phyloP scores from a whole-genome alignment of 2,797 vertebrate genomes.

The Sebastes matsubarae region DNA sequence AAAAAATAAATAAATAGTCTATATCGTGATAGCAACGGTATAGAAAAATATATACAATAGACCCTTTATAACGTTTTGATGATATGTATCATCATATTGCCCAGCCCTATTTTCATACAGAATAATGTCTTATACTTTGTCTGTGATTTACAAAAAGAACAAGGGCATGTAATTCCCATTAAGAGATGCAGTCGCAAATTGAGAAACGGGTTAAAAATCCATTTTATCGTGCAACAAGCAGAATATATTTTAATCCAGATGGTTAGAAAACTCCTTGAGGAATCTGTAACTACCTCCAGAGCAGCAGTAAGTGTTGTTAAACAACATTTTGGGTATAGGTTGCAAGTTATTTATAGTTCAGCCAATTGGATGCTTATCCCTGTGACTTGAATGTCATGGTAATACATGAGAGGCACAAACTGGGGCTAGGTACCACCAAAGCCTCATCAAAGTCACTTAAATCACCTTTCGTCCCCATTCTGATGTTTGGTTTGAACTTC shows the following conservation, averaged over 20 bases:
- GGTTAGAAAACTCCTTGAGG: not conserved
- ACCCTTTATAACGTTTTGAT: too few species aligned
- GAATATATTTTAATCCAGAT: not conserved
- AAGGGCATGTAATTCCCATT: not conserved
- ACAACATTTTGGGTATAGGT: not conserved
- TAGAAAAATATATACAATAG: too few species aligned
- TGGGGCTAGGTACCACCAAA: not conserved
- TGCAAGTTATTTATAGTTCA: not conserved
- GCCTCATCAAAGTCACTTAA: not conserved
- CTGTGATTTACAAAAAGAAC: too few species aligned
- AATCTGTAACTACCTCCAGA: not conserved
- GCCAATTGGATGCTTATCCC: not conserved
- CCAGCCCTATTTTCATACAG: too few species aligned
- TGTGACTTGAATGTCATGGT: not conserved
- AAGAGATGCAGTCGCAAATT: not conserved
- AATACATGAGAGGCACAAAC: not conserved
- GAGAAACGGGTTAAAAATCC: not conserved
- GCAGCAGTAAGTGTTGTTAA: not conserved
- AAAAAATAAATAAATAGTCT: too few species aligned
- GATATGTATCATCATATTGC: too few species aligned
- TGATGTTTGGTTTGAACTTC: not conserved
- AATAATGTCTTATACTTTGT: too few species aligned
- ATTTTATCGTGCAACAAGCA: not conserved
- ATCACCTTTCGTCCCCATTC: not conserved
- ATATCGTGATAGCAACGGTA: rapidly evolving